Evolutionary conservation across 2,888 invertebrate species (phyloP), one percentile per base, ranked within the genome.

Genomic region (Diadromus collaris): DNA sequence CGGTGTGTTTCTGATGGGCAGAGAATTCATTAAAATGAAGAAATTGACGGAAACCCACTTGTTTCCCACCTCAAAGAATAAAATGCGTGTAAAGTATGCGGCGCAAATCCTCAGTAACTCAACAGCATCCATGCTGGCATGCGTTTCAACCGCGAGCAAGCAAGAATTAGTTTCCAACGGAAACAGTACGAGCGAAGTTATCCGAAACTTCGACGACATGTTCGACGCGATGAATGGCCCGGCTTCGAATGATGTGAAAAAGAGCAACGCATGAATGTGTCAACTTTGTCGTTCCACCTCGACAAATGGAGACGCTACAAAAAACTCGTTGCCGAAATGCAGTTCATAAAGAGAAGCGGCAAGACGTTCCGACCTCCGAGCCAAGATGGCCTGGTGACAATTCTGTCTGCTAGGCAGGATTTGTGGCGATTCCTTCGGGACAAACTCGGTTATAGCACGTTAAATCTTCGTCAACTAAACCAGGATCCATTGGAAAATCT

Each of bases 51-150:
- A 64, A 16, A 44, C 29, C 10, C 27, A 48, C n/a, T 10, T 48
- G 4, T 64, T 64, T 48, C 32, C 64, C 9, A 48, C 46, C 13
- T 46, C 64, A n/a, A 46, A 64, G 48, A 27, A n/a, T 6, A 64
- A 64, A 19, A 64, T 64, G 46, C 46, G 64, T 27, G 64, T 48
- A 6, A 64, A 64, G 19, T 64, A 64, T 27, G 64, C 48, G 9
- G 46, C 48, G 7, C n/a, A 64, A 29, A 9, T 13, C 5, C 27
- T 64, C 3, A 64, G 48, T n/a, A 64, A 19, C 13, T n/a, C 63
- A 1, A 41, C 41, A 13, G 60, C 60, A n/a, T 29, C 29, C 6
- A 32, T 34, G n/a, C 32, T 60, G 6, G 13, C 32, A 3, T 34
- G 63, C 44, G 27, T 44, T 13, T 63, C 27, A 24, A 54, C 27